A percentile compares a stretch with the other conserved stretches of the same genome.
These are phyloP conservation scores for Mastomys coucha DNA, from an alignment of 2,113 vertebrate genomes.

Conservation along the genomic window DNA sequence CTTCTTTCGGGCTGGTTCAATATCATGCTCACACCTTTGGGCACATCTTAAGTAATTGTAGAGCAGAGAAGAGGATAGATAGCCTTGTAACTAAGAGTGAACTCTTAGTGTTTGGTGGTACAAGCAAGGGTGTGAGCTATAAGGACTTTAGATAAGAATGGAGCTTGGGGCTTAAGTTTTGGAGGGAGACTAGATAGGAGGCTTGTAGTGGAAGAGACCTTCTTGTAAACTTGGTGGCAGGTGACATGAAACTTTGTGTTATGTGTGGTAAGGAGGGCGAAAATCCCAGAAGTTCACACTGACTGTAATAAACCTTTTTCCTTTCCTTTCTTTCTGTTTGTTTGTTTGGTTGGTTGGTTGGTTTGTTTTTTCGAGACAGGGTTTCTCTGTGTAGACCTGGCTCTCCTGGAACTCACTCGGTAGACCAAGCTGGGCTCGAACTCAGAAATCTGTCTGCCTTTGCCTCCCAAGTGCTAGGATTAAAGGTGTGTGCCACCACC, in stretches of 20 bases:
- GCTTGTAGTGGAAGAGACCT: slow-evolving; percentile 77
- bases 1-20: not conserved
- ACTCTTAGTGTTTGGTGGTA: slow-evolving; percentile 64
- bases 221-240: slow-evolving; percentile 57
- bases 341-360: no score
- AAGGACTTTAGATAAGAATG: slow-evolving; percentile 66
- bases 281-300: slow-evolving; percentile 54
- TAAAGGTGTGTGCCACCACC: no score
- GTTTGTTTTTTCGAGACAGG: no score
- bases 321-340: not conserved
- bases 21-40: not conserved
- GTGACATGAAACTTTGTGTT: slow-evolving; percentile 58
- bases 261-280: not conserved
- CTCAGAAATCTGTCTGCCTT: no score
- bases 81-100: not conserved
- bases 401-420: not conserved
- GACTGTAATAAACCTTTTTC: slow-evolving; percentile 60
- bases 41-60: not conserved
- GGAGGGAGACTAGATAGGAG: slow-evolving; percentile 85
- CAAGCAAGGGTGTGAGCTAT: slow-evolving; percentile 58
- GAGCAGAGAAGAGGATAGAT: not conserved
- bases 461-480: no score
- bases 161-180: slow-evolving; percentile 86
- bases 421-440: not conserved
- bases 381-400: no score